A percentile compares a stretch with the other conserved stretches of the same genome.
These are phyloP conservation scores for Drosophila silvestris DNA, from an alignment of 2,888 invertebrate species.

Conservation along the genomic window DNA sequence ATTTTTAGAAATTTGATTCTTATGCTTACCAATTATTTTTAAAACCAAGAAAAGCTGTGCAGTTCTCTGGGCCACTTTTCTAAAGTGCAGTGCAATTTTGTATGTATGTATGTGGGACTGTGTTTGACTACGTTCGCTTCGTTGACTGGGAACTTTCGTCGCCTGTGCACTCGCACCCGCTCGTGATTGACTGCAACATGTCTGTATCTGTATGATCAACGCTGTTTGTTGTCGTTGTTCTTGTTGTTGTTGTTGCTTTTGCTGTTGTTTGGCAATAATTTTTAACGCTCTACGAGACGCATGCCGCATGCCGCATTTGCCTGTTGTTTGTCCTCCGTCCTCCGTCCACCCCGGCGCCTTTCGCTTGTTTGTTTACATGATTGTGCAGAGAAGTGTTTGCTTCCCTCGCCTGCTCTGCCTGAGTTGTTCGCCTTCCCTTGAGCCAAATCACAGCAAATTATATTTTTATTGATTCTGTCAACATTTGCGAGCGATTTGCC, in stretches of 20 bases:
- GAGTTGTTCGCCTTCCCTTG: slow-evolving; percentile 63
- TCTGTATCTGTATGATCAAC: slow-evolving; percentile 51
- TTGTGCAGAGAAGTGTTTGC: slow-evolving; percentile 71
- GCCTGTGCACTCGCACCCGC: slow-evolving; percentile 65
- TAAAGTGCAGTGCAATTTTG: background rate
- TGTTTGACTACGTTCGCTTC: slow-evolving; percentile 82
- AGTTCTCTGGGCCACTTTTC: background rate
- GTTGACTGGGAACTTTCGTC: slow-evolving; percentile 79
- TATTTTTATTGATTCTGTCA: slow-evolving; percentile 75
- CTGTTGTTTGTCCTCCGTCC: slow-evolving; percentile 33
- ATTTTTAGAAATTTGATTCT: background rate
- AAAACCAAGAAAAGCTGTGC: background rate
- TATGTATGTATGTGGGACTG: slow-evolving; percentile 38
- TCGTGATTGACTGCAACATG: slow-evolving; percentile 78
- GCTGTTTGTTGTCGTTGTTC: slow-evolving; percentile 33
- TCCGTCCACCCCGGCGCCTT: slow-evolving; percentile 16
- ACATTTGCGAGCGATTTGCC: slow-evolving; percentile 74
- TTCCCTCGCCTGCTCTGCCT: slow-evolving; percentile 10
- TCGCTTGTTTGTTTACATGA: slow-evolving; percentile 74
- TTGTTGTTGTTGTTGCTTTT: slow-evolving; percentile 20
- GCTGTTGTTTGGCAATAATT: slow-evolving; percentile 64
- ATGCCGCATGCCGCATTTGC: slow-evolving; percentile 58
- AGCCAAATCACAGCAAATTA: slow-evolving; percentile 78
- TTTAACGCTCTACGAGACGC: slow-evolving; percentile 60
- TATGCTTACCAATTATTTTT: background rate